Evolutionary conservation across 30 jellyfish, hydroid and myxozoan species (phyloP).

Genomic region (Rhopilema esculentum): DNA sequence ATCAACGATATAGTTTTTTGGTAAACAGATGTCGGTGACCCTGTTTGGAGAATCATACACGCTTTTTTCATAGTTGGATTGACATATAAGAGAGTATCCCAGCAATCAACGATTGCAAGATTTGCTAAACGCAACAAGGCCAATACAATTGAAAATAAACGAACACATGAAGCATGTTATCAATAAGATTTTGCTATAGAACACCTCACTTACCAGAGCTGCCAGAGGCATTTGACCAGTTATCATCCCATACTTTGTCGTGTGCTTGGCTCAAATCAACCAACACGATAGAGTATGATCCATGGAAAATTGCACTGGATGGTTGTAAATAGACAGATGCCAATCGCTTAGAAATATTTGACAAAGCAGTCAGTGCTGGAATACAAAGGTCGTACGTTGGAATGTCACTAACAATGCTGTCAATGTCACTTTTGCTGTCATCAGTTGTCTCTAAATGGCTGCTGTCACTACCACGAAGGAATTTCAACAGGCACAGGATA

Average conservation of each 20-base stretch:
- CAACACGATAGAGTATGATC: constrained; percentile 87
- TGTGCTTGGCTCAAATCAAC: constrained; percentile 87
- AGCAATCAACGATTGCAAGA: too few species aligned
- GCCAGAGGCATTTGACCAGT: constrained; percentile 92
- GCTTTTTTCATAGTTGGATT: too few species aligned
- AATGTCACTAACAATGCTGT: constrained; percentile 69
- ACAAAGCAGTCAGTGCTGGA: constrained; percentile 83
- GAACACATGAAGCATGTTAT: not conserved
- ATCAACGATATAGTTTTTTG: too few species aligned
- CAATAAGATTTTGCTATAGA: not conserved
- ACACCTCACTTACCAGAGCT: constrained; percentile 43
- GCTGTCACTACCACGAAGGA: constrained; percentile 75
- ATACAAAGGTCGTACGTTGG: constrained; percentile 79
- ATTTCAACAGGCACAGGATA: constrained; percentile 82
- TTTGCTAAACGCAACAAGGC: too few species aligned
- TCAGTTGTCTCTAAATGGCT: constrained; percentile 53
- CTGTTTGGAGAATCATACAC: too few species aligned
- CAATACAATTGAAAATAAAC: not conserved
- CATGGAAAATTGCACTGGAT: constrained; percentile 88
- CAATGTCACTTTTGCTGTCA: constrained; percentile 86
- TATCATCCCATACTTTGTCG: constrained; percentile 92
- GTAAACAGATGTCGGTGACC: too few species aligned
- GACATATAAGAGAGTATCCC: too few species aligned
- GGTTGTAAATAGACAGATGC: constrained; percentile 94
- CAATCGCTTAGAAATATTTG: constrained; percentile 87